Percentiles rank a stretch among this genome's conserved stretches.
These are phyloP conservation scores for Brassicogethes aeneus DNA, from an alignment of 2,888 invertebrate genomes.

Conservation along the genomic window DNA sequence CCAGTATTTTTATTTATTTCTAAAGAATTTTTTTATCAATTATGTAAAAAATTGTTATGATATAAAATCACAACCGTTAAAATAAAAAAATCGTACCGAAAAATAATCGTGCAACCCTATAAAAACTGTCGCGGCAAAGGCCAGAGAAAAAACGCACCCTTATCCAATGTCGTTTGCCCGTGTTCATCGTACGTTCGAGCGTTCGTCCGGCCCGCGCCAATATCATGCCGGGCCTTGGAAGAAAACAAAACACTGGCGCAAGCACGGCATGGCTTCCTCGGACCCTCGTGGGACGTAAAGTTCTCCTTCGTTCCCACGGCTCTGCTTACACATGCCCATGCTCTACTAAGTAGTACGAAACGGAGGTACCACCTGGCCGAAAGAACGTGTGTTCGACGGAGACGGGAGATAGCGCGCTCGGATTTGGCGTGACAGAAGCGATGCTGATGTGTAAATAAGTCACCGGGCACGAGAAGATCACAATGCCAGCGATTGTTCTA, in stretches of 20 bases:
- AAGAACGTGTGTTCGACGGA: slow-evolving; percentile 6
- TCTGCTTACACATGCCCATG: not conserved
- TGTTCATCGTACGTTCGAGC: slow-evolving; percentile 12
- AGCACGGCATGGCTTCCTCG: slow-evolving; percentile 16
- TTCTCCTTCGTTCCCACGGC: slow-evolving; percentile 26
- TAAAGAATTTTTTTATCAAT: too few species aligned
- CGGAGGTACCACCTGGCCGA: slow-evolving; percentile 21
- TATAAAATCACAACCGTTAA: too few species aligned
- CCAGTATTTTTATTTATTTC: too few species aligned
- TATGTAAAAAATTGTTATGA: too few species aligned
- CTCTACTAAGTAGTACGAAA: not conserved
- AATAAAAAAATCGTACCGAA: too few species aligned
- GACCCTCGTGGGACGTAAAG: slow-evolving; percentile 22
- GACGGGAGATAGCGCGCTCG: slow-evolving; percentile 9
- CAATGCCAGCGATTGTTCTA: too few species aligned
- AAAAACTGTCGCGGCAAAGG: too few species aligned
- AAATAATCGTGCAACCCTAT: too few species aligned
- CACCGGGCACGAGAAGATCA: not conserved
- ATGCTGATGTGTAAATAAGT: not conserved
- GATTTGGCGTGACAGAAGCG: not conserved
- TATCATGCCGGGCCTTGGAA: slow-evolving; percentile 14
- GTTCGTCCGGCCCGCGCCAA: slow-evolving; percentile 24
- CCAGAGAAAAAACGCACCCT: not conserved
- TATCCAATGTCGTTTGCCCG: not conserved
- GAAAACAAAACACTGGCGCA: slow-evolving; percentile 23